Evolutionary conservation across 1,140 invertebrate species (phyloP).

Genomic region (Phocides pigmalion): DNA sequence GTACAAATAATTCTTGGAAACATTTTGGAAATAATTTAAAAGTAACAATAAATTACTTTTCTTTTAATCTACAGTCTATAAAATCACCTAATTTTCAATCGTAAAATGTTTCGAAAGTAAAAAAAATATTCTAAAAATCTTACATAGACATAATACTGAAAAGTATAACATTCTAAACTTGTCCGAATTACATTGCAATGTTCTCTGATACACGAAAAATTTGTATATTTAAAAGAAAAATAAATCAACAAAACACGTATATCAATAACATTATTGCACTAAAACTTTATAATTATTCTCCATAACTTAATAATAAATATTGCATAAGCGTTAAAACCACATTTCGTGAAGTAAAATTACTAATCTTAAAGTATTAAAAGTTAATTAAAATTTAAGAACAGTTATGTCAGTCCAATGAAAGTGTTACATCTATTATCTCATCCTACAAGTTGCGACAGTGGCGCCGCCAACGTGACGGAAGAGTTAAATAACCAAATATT

Average conservation of each 20-base stretch:
- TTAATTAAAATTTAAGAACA: constrained; percentile 75
- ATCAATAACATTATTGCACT: constrained; percentile 82
- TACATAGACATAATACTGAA: constrained; percentile 80
- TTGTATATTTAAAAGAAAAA: constrained; percentile 54
- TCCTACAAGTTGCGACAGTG: constrained; percentile 52
- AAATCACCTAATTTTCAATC: constrained; percentile 73
- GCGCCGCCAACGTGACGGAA: constrained; percentile 56
- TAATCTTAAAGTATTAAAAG: constrained; percentile 72
- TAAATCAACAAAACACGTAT: constrained; percentile 75
- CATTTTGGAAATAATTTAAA: constrained; percentile 77
- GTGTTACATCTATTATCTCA: constrained; percentile 48
- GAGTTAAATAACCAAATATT: constrained; percentile 67
- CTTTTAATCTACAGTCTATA: constrained; percentile 77
- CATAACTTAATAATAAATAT: constrained; percentile 82
- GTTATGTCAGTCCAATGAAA: constrained; percentile 76
- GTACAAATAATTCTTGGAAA: constrained; percentile 69
- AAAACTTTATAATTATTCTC: constrained; percentile 60
- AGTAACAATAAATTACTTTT: constrained; percentile 80
- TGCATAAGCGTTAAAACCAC: constrained; percentile 78
- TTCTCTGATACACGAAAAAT: constrained; percentile 54
- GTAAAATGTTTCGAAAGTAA: constrained; percentile 71
- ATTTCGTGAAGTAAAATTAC: constrained; percentile 71
- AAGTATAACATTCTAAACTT: constrained; percentile 61
- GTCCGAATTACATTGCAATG: constrained; percentile 60
- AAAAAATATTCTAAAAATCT: constrained; percentile 76